Conservation (phyloP, 2,888 invertebrate genomes). For the Gymnoscelis rufifasciata region DNA sequence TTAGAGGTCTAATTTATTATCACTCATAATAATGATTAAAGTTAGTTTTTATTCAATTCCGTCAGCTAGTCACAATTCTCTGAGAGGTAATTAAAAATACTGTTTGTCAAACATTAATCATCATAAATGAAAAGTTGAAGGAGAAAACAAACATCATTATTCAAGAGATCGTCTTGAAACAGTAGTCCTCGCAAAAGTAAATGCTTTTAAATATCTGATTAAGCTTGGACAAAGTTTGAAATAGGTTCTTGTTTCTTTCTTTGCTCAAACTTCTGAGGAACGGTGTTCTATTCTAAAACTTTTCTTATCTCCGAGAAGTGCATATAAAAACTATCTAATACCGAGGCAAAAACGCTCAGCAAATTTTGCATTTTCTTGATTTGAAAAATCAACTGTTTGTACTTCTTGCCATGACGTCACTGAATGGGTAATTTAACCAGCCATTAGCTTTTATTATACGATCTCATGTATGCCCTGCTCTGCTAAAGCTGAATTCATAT, state of each 20-base stretch:
- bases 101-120: slow-evolving; percentile 4
- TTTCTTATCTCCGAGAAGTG: slow-evolving; percentile 20
- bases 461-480: slow-evolving; percentile 3
- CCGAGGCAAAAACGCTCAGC: slow-evolving; percentile 13
- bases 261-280: slow-evolving; percentile 16
- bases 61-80: not conserved
- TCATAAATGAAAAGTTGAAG: slow-evolving; percentile 8
- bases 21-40: no score
- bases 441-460: slow-evolving; percentile 9
- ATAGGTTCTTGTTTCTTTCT: slow-evolving; percentile 21
- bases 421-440: slow-evolving; percentile 8
- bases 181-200: slow-evolving; percentile 17
- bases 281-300: slow-evolving; percentile 17
- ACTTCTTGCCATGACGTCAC: slow-evolving; percentile 5
- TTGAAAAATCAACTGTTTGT: slow-evolving; percentile 4
- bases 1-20: no score
- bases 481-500: slow-evolving; percentile 6
- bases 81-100: slow-evolving; percentile 1
- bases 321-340: slow-evolving; percentile 15
- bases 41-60: no score
- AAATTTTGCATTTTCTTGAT: slow-evolving; percentile 8
- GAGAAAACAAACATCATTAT: slow-evolving; percentile 17
- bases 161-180: slow-evolving; percentile 18
- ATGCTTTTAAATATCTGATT: slow-evolving; percentile 23
- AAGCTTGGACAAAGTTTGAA: slow-evolving; percentile 19